These are phyloP conservation scores for Phasia obesa DNA, from an alignment of 2,888 invertebrate genomes.

Conservation along the genomic window DNA sequence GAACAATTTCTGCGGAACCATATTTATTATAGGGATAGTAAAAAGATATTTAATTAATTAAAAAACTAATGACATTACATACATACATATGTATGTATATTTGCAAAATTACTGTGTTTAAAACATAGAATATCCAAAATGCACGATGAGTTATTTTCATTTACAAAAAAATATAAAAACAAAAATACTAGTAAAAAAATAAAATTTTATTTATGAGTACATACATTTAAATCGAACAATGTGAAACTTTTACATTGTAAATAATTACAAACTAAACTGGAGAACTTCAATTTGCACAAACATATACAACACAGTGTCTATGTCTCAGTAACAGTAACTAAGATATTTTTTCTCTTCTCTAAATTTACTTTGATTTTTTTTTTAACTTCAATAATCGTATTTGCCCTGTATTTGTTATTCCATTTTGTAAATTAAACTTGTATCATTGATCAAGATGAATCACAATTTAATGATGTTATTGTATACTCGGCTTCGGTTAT, in stretches of 20 bases:
- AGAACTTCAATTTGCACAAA: not conserved
- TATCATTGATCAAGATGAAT: constrained; percentile 34
- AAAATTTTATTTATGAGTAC: constrained; percentile 15
- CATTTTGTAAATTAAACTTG: not conserved
- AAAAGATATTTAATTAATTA: too few relatives aligned
- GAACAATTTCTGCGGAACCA: too few relatives aligned
- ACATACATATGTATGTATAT: too few relatives aligned
- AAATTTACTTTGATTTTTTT: not conserved
- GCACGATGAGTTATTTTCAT: too few relatives aligned
- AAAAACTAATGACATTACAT: too few relatives aligned
- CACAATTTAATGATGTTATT: constrained; percentile 65
- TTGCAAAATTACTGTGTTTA: too few relatives aligned
- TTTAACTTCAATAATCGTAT: not conserved
- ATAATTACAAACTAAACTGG: constrained; percentile 3
- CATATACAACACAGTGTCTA: not conserved
- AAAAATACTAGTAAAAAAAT: constrained; percentile 21
- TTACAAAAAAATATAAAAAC: not conserved
- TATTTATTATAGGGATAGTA: too few relatives aligned
- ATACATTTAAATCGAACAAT: too few relatives aligned
- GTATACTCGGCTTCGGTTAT: constrained; percentile 65
- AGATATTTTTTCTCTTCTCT: not conserved
- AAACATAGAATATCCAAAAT: too few relatives aligned
- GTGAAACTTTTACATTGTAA: constrained; percentile 3
- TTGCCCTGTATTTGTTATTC: not conserved
- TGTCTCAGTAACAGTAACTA: not conserved